Base-by-base conservation (phyloP, 2,113 vertebrate species). In the Tupaia tana region DNA sequence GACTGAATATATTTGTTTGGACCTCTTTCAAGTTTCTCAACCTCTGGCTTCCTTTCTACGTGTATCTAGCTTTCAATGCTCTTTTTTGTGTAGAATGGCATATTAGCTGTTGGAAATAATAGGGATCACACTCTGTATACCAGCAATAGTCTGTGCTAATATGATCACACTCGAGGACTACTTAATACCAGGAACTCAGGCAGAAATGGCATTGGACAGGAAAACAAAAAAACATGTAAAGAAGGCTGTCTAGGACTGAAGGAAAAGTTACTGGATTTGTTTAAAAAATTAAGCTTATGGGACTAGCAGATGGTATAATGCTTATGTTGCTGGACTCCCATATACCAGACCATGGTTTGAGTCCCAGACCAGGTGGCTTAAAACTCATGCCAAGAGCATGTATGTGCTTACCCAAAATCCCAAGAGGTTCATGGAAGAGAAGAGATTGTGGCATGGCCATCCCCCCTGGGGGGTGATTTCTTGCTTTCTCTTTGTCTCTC, bases 221-320 rank as follows among this genome's bases (percentile, higher is more conserved):
- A 84, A 95, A 75, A 93, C 58, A 93, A 88, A 90, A 89, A 78
- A 78, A 87, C 43, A 90, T 81, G 71, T 86, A 29, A 77, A 91
- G 73, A 88, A 67, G 61, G 29, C 64, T 83, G 59, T 52, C 85
- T 92, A 66, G 77, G 64, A 79, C 96, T 87, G 88, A 92, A 93
- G 70, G 70, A 93, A 79, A 43, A 91, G 52, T 91, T 84, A 79
- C 67, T 96, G 93, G 82, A 89, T 96, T 98, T 96, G 81, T 96
- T 95, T 95, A 95, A 96, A 95, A 87, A 96, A 96, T 95, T 96
- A 93, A 92, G 78, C 64, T 93, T 96, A 79, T 86, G 90, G 95
- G 78, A 43, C 43, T 43, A 43, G 43, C 43, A 43, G 43, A 43
- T 43, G 43, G 43, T 43, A 43, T 43, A 43, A 43, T 43, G 4